phyloP scores from a whole-genome alignment of 2,797 vertebrate genomes.

The Leptatherina wallacei region DNA sequence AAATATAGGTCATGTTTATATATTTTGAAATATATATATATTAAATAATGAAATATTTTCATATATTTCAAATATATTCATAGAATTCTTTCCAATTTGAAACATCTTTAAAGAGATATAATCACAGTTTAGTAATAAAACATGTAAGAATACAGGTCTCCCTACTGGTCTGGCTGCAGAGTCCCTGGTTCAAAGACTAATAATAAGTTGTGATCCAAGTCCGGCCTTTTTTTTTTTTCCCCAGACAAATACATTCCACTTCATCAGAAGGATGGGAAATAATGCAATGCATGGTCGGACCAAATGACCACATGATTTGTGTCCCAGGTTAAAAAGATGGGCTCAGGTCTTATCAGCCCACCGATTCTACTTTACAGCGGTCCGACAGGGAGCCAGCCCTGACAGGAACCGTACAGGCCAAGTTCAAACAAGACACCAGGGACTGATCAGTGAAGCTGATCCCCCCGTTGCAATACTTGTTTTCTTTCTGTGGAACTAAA shows the following conservation, averaged over 20 bases:
- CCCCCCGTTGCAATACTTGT: conserved; percentile 39
- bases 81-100: conserved; percentile 81
- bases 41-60: conserved; percentile 84
- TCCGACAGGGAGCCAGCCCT: conserved; percentile 82
- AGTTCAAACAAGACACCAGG: conserved; percentile 59
- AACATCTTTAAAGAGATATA: conserved; percentile 82
- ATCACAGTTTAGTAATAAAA: conserved; percentile 88
- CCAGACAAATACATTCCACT: conserved; percentile 70
- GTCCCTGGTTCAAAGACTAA: conserved; percentile 65
- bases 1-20: conserved; percentile 84
- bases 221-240: not conserved
- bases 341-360: conserved; percentile 23
- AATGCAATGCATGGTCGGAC: conserved; percentile 29
- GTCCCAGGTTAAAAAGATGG: conserved; percentile 35
- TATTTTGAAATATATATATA: conserved; percentile 82
- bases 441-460: conserved; percentile 35
- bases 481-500: conserved; percentile 22
- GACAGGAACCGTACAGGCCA: conserved; percentile 53
- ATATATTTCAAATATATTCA: conserved; percentile 86
- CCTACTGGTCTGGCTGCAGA: conserved; percentile 75
- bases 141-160: conserved; percentile 76
- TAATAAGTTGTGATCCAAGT: conserved; percentile 44
- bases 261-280: conserved; percentile 35
- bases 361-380: conserved; percentile 13
- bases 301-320: conserved; percentile 23